Evolutionary conservation across 2,888 invertebrate genomes (phyloP).

Genomic region (Lasius fuliginosus): DNA sequence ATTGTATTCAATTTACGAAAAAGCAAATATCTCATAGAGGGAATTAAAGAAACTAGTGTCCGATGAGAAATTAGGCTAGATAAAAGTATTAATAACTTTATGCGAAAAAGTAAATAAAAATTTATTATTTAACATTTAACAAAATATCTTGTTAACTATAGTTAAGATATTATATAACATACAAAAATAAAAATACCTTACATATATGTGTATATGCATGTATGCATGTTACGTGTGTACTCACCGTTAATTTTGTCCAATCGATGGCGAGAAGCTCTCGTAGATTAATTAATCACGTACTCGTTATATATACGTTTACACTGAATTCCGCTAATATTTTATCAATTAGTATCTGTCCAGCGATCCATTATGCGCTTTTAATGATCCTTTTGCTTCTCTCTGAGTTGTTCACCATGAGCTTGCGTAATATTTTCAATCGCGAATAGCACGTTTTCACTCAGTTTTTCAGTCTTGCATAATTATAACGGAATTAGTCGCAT

Average conservation of each 20-base stretch:
- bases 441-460: conserved; percentile 37
- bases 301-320: conserved; percentile 55
- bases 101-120: no score
- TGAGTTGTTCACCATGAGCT: conserved; percentile 23
- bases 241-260: conserved; percentile 54
- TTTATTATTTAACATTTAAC: neutral
- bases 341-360: conserved; percentile 51
- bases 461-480: conserved; percentile 33
- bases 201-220: neutral
- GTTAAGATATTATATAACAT: neutral
- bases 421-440: conserved; percentile 23
- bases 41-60: neutral
- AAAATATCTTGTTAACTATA: neutral
- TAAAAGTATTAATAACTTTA: neutral
- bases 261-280: conserved; percentile 23
- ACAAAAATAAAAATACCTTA: conserved; percentile 24
- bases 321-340: conserved; percentile 58
- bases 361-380: conserved; percentile 42
- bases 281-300: conserved; percentile 71
- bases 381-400: conserved; percentile 48
- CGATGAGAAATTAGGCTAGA: neutral
- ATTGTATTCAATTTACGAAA: neutral
- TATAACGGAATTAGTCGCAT: conserved; percentile 31
- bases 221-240: conserved; percentile 27
- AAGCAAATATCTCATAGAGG: neutral